A percentile compares a stretch with the other conserved stretches of the same genome.
phyloP scores from a whole-genome alignment of 2,888 invertebrate genomes.

The Drosophila buzzatii region DNA sequence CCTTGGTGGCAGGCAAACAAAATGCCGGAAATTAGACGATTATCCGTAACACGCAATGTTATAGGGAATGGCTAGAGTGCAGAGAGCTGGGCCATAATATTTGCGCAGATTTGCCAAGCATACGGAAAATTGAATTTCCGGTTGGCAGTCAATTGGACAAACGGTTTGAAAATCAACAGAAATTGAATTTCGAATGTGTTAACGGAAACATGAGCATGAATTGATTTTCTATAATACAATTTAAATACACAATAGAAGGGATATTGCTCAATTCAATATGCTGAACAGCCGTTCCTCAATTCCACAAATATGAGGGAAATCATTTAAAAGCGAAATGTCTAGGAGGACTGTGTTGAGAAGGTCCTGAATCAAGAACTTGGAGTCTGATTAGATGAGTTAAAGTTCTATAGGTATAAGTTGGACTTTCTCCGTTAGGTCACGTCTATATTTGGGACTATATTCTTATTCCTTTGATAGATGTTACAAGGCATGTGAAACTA shows the following conservation, averaged over 20 bases:
- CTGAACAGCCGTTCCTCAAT: background rate
- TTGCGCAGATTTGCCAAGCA: constrained; percentile 28
- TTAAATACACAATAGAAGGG: constrained; percentile 10
- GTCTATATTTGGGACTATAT: background rate
- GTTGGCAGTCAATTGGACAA: constrained; percentile 26
- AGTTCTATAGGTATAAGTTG: background rate
- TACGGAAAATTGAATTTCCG: constrained; percentile 71
- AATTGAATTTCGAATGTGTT: constrained; percentile 39
- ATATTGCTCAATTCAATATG: background rate
- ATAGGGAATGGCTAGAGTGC: background rate
- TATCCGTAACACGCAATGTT: constrained; percentile 42
- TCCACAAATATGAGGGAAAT: background rate
- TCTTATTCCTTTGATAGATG: no score
- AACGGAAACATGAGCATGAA: constrained; percentile 54
- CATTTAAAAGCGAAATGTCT: background rate
- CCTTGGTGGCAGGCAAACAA: constrained; percentile 41
- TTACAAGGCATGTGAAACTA: background rate
- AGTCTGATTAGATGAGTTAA: background rate
- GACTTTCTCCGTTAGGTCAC: no score
- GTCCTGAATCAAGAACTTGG: background rate
- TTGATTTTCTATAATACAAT: constrained; percentile 34
- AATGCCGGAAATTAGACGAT: constrained; percentile 72
- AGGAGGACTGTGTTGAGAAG: no score
- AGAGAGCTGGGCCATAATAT: constrained; percentile 1
- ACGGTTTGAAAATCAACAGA: constrained; percentile 29